Evolutionary conservation across 1,140 invertebrate species (phyloP).

Genomic region (Holotrichia oblita): DNA sequence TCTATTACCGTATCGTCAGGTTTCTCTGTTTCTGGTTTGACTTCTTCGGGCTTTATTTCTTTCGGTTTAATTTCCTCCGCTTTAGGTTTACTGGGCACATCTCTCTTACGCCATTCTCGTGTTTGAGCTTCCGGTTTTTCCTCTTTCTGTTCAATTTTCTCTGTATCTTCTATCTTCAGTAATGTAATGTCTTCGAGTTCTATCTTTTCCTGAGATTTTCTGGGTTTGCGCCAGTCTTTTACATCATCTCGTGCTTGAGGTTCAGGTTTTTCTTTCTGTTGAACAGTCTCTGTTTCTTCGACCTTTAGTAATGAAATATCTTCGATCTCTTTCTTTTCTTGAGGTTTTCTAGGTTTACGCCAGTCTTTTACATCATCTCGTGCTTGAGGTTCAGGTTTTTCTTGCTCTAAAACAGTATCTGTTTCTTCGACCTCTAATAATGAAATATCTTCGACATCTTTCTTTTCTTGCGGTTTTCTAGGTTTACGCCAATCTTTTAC

Average conservation of each 20-base stretch:
- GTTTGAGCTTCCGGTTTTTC: neutral
- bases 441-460: conserved; percentile 48
- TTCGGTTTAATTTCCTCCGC: conserved; percentile 50
- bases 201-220: too few species aligned
- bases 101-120: too few species aligned
- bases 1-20: neutral
- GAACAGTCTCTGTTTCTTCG: conserved; percentile 44
- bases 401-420: conserved; percentile 51
- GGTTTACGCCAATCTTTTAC: conserved; percentile 42
- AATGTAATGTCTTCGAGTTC: too few species aligned
- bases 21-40: conserved; percentile 44
- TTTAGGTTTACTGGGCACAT: conserved; percentile 44
- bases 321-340: conserved; percentile 35
- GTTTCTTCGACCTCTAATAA: conserved; percentile 51
- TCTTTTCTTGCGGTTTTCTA: conserved; percentile 53
- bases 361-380: conserved; percentile 20
- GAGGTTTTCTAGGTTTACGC: conserved; percentile 51
- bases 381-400: conserved; percentile 7
- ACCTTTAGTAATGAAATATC: conserved; percentile 38
- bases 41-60: conserved; percentile 48
- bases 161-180: too few species aligned
- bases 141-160: too few species aligned
- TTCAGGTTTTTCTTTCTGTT: conserved; percentile 43
- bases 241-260: conserved; percentile 26
- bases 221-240: conserved; percentile 41